Conservation (phyloP, 2,797 vertebrate species). For the Ispidina lecontei region DNA sequence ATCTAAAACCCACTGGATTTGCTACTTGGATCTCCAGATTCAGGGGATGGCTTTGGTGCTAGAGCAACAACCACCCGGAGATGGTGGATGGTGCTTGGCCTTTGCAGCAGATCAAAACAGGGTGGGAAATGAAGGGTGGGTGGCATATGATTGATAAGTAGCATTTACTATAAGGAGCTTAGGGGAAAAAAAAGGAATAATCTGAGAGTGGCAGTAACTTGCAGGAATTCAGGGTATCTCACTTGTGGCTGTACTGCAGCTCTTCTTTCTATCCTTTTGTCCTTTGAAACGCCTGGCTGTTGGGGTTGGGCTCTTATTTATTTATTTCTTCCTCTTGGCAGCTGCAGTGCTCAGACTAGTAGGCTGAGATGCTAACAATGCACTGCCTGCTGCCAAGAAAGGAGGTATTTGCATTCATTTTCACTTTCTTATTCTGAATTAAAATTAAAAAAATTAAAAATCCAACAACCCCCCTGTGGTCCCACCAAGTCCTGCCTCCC, state of each 20-base stretch:
- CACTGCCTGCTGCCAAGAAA: slow-evolving; percentile 58
- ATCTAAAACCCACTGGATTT: not conserved
- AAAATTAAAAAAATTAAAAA: not conserved
- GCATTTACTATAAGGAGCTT: not conserved
- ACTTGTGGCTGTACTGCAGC: slow-evolving; percentile 16
- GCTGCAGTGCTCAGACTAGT: slow-evolving; percentile 40
- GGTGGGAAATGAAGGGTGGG: not conserved
- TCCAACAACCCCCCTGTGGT: not conserved
- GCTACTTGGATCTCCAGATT: not conserved
- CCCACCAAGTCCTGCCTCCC: not conserved
- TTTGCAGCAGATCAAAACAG: not conserved
- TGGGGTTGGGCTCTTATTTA: slow-evolving; percentile 44
- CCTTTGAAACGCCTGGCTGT: slow-evolving; percentile 28
- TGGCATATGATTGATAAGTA: not conserved
- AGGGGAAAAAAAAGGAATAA: not conserved
- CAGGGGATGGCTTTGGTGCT: not conserved
- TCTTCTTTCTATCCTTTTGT: slow-evolving; percentile 48
- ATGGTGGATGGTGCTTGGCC: not conserved
- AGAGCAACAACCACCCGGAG: not conserved
- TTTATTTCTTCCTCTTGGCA: slow-evolving; percentile 41
- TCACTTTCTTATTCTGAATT: slow-evolving; percentile 45
- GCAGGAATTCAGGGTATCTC: slow-evolving; percentile 1
- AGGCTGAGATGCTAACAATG: slow-evolving; percentile 61
- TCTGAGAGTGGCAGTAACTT: not conserved
- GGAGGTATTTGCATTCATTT: slow-evolving; percentile 62